Percentiles rank a stretch among this genome's conserved stretches.
Conservation (phyloP, 2,113 vertebrate genomes). For the Vombatus ursinus region DNA sequence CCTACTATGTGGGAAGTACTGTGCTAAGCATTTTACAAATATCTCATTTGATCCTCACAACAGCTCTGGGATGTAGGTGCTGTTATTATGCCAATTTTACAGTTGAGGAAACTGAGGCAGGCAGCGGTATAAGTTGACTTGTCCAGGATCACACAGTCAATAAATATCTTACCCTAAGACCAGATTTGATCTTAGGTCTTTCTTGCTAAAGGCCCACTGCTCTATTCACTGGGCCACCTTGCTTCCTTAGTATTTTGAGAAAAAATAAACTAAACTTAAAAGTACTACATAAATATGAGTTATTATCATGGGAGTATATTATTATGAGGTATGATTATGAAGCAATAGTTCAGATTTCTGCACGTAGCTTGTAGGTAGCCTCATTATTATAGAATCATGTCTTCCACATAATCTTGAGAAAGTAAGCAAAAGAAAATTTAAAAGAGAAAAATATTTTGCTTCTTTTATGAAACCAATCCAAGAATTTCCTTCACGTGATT, state of each 20-base stretch:
- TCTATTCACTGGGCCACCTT: not conserved
- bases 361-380: not conserved
- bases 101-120: slow-evolving; percentile 12
- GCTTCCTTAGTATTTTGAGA: not conserved
- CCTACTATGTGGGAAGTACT: not conserved
- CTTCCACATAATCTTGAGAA: slow-evolving; percentile 7
- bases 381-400: not conserved
- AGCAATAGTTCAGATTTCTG: not conserved
- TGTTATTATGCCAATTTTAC: not conserved
- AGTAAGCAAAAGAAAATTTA: not conserved
- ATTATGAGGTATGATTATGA: not conserved
- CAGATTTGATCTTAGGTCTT: not conserved
- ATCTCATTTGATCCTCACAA: not conserved
- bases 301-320: not conserved
- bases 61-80: not conserved
- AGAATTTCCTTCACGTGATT: slow-evolving; percentile 2
- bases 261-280: not conserved
- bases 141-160: slow-evolving; percentile 5
- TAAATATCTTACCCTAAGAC: not conserved
- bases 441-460: not conserved
- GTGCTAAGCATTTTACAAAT: not conserved
- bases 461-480: slow-evolving; percentile 15
- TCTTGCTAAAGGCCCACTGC: not conserved
- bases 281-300: not conserved
- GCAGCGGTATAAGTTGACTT: not conserved